These are phyloP conservation scores for Butorides virescens DNA, from an alignment of 2,113 vertebrate species.

Conservation along the genomic window DNA sequence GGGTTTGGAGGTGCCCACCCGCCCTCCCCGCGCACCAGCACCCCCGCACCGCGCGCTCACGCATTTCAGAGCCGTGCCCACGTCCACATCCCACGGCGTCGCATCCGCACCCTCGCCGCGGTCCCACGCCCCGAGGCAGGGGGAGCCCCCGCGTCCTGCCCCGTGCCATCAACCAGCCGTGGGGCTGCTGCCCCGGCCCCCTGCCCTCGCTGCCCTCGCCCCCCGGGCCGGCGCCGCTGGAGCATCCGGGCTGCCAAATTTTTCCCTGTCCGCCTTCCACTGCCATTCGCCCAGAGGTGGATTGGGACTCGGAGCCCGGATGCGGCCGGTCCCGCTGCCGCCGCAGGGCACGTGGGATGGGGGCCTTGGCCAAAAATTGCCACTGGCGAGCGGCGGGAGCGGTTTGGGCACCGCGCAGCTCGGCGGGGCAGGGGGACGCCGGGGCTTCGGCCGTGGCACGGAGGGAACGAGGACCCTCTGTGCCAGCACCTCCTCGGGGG, in stretches of 20 bases:
- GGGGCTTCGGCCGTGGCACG: not conserved
- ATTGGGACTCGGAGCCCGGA: not conserved
- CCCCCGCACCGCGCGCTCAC: not conserved
- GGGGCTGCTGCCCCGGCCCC: not conserved
- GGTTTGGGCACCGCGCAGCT: not conserved
- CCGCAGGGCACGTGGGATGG: fast-evolving
- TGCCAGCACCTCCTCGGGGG: not conserved
- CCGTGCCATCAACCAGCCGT: not conserved
- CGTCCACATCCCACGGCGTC: not conserved
- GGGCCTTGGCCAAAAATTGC: not conserved
- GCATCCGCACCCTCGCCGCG: not conserved
- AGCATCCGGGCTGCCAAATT: not conserved
- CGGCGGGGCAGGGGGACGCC: fast-evolving
- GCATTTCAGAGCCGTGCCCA: slow-evolving; percentile 31
- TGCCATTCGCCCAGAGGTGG: fast-evolving
- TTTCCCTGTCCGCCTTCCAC: not conserved
- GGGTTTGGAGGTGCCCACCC: not conserved
- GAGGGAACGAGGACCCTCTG: not conserved
- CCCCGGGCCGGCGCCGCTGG: fast-evolving
- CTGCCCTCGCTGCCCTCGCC: not conserved
- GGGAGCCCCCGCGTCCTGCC: not conserved
- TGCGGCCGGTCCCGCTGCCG: not conserved
- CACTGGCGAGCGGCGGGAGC: not conserved
- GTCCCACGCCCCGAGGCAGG: not conserved
- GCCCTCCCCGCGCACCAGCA: not conserved